Percentiles rank a stretch among this genome's conserved stretches.
Evolutionary conservation across 2,797 vertebrate genomes (phyloP).

Genomic region (Lemur catta): DNA sequence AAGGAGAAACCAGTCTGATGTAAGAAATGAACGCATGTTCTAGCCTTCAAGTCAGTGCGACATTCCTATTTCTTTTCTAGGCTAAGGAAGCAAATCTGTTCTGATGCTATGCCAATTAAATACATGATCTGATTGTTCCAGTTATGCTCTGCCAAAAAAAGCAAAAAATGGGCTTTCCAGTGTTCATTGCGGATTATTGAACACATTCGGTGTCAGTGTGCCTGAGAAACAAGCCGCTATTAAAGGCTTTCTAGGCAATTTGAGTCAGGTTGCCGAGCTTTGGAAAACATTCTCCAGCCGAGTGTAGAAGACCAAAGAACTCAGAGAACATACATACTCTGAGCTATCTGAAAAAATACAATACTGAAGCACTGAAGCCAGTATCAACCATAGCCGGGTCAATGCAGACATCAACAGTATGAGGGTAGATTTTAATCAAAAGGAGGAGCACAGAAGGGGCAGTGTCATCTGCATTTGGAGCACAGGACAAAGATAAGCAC

Average conservation of each 20-base stretch:
- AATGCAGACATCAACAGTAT: rapidly evolving
- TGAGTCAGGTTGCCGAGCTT: not conserved
- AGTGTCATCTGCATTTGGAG: not conserved
- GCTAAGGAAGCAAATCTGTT: slow-evolving; percentile 46
- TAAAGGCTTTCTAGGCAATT: slow-evolving; percentile 48
- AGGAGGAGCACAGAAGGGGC: too few species aligned
- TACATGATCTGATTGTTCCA: slow-evolving; percentile 35
- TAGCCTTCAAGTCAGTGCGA: not conserved
- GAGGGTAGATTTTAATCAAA: not conserved
- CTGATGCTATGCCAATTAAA: slow-evolving; percentile 1
- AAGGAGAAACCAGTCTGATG: not conserved
- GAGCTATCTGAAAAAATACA: not conserved
- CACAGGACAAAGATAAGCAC: not conserved
- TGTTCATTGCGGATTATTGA: not conserved
- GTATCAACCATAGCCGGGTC: not conserved
- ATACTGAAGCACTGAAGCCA: not conserved
- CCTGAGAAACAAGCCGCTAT: not conserved
- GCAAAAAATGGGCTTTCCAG: not conserved
- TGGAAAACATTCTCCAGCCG: not conserved
- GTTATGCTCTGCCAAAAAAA: slow-evolving; percentile 13
- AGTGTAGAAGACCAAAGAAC: not conserved
- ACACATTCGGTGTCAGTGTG: not conserved
- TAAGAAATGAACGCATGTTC: not conserved
- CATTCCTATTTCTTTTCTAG: slow-evolving; percentile 29
- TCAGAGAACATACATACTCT: not conserved